Percentiles rank a stretch among this genome's conserved stretches.
phyloP scores from a whole-genome alignment of 2,888 invertebrate genomes.

The Camponotus fellah region DNA sequence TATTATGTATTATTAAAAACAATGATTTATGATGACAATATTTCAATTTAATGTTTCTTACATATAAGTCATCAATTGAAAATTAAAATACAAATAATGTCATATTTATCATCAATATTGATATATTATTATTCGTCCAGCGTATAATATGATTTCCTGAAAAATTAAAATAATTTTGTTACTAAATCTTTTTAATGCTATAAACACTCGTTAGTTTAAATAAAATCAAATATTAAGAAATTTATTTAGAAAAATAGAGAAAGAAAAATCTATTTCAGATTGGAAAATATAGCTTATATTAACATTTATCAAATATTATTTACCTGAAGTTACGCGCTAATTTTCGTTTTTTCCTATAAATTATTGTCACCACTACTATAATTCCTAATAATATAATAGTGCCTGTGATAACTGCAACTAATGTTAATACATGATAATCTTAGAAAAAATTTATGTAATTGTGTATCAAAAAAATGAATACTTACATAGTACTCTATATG shows the following conservation, averaged over 20 bases:
- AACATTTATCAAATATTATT: conserved; percentile 19
- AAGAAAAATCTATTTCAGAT: background rate
- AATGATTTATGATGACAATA: conserved; percentile 6
- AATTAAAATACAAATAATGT: conserved; percentile 53
- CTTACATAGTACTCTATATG: conserved; percentile 67
- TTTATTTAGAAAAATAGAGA: background rate
- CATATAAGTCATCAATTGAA: conserved; percentile 35
- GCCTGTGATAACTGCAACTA: conserved; percentile 68
- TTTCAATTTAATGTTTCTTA: conserved; percentile 11
- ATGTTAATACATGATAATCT: conserved; percentile 41
- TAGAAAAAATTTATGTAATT: conserved; percentile 7
- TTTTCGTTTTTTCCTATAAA: conserved; percentile 64
- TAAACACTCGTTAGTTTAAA: background rate
- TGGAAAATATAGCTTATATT: background rate
- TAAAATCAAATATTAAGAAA: conserved; percentile 7
- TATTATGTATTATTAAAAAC: conserved; percentile 7
- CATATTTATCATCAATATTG: conserved; percentile 43
- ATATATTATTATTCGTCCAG: conserved; percentile 65
- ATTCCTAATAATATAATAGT: conserved; percentile 61
- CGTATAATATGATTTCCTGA: conserved; percentile 69
- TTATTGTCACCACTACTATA: conserved; percentile 56
- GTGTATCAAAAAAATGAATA: conserved; percentile 22
- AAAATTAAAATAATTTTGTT: conserved; percentile 66
- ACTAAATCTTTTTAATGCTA: conserved; percentile 21
- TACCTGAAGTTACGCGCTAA: conserved; percentile 64